Base-by-base conservation (phyloP, 1,140 invertebrate genomes). In the Bombus confusus region DNA sequence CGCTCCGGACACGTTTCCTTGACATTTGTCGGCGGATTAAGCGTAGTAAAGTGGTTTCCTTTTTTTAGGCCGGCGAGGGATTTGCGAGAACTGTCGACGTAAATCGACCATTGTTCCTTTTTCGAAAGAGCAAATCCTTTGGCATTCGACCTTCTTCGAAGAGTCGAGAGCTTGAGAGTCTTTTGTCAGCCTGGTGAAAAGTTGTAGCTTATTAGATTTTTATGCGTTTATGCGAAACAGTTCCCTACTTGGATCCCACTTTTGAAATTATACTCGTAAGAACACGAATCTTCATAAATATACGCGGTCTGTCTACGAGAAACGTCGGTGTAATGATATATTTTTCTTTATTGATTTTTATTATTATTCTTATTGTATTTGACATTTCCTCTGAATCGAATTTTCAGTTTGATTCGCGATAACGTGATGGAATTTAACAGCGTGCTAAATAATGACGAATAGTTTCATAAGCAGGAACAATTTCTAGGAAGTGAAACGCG, bases 1-100 rank as follows among this genome's bases (percentile, higher is more conserved):
- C 22, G 52, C 52, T 34, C 4, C 25, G 8, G n/a, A 25, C 25
- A 31, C 41, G 74, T 83, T 69, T 59, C 74, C 47, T 71, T 71
- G 47, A 37, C 74, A 71, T 83, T 83, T 78, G 64, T 83, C 82
- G 74, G 64, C 74, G 74, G 82, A 83, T 83, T 83, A 83, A 47
- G 37, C 28, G n/a, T n/a, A 6, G 73, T n/a, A 68, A 76, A 68
- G 43, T 62, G 39, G 5, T 79, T 66, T 13, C n/a, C 15, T 3
- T n/a, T 47, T 43, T 83, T 59, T 57, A 5, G 8, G 2, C 13
- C 25, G 39, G 0, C 12, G 37, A 25, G 69, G 74, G 82, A 83
- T 83, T 83, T 69, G 74, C 47, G 22, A n/a, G 41, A 34, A 31
- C 62, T 34, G 22, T 28, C 13, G 15, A 41, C 47, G 72, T 76